Evolutionary conservation across 1,140 invertebrate species (phyloP).

Genomic region (Globodera rostochiensis): DNA sequence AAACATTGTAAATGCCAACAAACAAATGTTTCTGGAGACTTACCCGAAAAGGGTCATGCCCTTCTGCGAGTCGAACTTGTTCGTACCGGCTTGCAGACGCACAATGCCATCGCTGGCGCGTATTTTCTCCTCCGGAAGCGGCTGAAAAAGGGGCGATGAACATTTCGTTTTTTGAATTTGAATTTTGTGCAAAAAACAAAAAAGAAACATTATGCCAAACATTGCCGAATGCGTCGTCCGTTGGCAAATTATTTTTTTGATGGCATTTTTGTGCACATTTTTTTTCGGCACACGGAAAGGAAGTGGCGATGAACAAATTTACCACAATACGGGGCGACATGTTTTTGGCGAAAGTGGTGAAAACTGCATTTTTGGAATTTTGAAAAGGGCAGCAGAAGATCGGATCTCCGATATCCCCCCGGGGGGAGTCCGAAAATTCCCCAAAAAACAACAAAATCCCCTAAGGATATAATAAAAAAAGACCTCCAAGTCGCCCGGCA

Average conservation of each 20-base stretch:
- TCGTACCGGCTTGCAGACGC: conserved; percentile 65
- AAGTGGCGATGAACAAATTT: background rate
- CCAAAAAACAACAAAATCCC: background rate
- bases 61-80: conserved; percentile 62
- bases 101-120: conserved; percentile 64
- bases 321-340: background rate
- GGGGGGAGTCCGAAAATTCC: background rate
- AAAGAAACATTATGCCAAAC: background rate
- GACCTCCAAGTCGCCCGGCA: conserved; percentile 62
- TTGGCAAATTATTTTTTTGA: background rate
- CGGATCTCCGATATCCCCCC: background rate
- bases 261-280: background rate
- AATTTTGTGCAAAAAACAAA: conserved; percentile 1
- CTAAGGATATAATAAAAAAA: background rate
- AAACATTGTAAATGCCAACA: too few relatives aligned
- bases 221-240: background rate
- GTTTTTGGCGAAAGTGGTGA: too few relatives aligned
- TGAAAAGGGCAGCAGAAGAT: background rate
- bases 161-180: background rate
- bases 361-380: too few relatives aligned
- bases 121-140: conserved; percentile 65
- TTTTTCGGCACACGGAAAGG: background rate
- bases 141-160: conserved; percentile 45
- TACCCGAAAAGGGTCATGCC: conserved; percentile 57
- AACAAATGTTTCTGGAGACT: background rate